These are phyloP conservation scores for Prolemur simus DNA, from an alignment of 2,113 vertebrate genomes.

Conservation along the genomic window DNA sequence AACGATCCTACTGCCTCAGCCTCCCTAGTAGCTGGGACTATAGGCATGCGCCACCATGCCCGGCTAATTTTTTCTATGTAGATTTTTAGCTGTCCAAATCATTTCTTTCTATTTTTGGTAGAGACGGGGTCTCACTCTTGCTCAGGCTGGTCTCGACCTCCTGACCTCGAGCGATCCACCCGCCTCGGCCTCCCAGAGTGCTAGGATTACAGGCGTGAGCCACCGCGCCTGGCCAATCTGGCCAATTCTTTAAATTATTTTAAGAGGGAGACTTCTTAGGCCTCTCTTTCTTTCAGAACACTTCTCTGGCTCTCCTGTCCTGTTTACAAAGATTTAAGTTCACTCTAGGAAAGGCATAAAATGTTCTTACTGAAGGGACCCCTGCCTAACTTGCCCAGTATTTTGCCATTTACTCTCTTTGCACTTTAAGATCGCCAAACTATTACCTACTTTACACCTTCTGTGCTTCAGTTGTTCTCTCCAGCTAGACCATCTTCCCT, in stretches of 20 bases:
- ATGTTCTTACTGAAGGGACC: not conserved
- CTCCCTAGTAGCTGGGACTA: no score
- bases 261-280: not conserved
- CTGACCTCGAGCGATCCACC: no score
- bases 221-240: not conserved
- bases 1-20: no score
- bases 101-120: no score
- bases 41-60: no score
- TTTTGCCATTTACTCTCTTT: not conserved
- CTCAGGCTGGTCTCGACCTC: no score
- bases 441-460: not conserved
- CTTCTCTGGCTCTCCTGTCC: not conserved
- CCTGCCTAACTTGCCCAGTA: not conserved
- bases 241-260: not conserved
- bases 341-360: not conserved
- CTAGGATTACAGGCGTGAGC: no score
- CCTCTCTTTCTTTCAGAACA: not conserved
- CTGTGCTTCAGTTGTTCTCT: not conserved
- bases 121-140: no score
- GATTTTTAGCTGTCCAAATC: no score
- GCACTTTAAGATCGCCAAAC: not conserved
- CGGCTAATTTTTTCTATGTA: no score
- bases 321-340: not conserved
- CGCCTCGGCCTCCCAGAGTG: no score
- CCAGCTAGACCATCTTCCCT: not conserved